Conservation (phyloP, 1,140 invertebrate genomes). For the Hypothenemus hampei region DNA sequence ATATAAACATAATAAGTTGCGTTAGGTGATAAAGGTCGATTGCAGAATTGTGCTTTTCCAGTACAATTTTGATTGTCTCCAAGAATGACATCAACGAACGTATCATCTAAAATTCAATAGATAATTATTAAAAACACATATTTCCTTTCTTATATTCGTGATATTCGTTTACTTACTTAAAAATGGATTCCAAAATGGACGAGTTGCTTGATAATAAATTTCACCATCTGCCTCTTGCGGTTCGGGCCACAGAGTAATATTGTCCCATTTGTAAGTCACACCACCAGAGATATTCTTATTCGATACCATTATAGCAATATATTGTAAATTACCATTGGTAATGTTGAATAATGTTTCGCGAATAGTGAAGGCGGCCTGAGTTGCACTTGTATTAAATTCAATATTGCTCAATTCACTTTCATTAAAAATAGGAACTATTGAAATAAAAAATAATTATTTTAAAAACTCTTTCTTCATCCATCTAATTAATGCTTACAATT, state of each 20-base stretch:
- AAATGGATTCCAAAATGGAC: conserved; percentile 42
- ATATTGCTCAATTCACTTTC: background rate
- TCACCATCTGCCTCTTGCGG: background rate
- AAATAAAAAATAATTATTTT: no score
- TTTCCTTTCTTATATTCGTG: no score
- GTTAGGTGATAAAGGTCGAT: conserved; percentile 49
- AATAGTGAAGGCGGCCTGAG: conserved; percentile 19
- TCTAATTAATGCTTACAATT: no score
- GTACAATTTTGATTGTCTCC: conserved; percentile 36
- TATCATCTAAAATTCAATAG: no score
- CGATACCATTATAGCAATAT: conserved; percentile 32
- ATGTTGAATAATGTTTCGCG: conserved; percentile 26
- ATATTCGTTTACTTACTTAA: conserved; percentile 24
- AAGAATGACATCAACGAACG: no score
- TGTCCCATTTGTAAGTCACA: background rate
- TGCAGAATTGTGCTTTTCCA: conserved; percentile 45
- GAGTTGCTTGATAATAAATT: conserved; percentile 40
- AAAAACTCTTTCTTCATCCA: no score
- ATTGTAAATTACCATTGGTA: conserved; percentile 28
- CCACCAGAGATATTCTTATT: conserved; percentile 5
- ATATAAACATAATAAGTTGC: conserved; percentile 52
- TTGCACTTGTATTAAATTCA: background rate
- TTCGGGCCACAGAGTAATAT: conserved; percentile 11
- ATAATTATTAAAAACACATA: no score
- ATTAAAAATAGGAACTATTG: background rate